These are phyloP conservation scores for Gila orcuttii DNA, from an alignment of 2,113 vertebrate species.

Conservation along the genomic window DNA sequence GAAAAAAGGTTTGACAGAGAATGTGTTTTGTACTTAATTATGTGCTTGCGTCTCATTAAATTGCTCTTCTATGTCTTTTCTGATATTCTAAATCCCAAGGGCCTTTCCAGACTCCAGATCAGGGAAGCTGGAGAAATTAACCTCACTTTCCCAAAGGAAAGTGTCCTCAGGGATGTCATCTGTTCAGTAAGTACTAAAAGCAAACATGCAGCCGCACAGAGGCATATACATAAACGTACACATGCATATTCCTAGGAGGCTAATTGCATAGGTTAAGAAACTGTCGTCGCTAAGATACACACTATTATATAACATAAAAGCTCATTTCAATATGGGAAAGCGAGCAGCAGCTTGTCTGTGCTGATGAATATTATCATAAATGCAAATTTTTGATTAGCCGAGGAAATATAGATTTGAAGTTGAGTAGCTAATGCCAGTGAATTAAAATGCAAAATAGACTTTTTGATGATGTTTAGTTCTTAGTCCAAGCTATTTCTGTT, in stretches of 20 bases:
- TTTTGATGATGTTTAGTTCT: neutral
- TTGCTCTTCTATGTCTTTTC: conserved; percentile 53
- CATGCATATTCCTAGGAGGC: neutral
- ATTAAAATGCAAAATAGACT: neutral
- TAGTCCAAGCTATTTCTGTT: neutral
- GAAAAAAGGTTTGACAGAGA: conserved; percentile 17
- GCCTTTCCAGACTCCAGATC: conserved; percentile 62
- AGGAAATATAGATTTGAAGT: neutral
- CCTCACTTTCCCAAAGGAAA: conserved; percentile 65
- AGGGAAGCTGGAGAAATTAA: conserved; percentile 67
- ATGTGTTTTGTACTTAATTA: conserved; percentile 61
- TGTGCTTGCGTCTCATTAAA: conserved; percentile 46
- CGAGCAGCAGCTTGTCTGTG: neutral
- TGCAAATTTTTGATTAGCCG: neutral
- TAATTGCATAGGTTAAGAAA: conserved; percentile 4
- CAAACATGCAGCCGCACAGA: conserved; percentile 15
- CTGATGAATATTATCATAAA: neutral
- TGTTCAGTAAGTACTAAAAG: conserved; percentile 63
- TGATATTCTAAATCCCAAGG: conserved; percentile 59
- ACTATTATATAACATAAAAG: conserved; percentile 7
- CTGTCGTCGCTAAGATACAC: neutral
- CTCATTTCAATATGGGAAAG: neutral
- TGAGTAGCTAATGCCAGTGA: neutral
- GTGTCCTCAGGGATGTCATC: conserved; percentile 70
- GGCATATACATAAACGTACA: conserved; percentile 34